Base-by-base conservation (phyloP, 2,797 vertebrate species). In the Peromyscus melanophrys region DNA sequence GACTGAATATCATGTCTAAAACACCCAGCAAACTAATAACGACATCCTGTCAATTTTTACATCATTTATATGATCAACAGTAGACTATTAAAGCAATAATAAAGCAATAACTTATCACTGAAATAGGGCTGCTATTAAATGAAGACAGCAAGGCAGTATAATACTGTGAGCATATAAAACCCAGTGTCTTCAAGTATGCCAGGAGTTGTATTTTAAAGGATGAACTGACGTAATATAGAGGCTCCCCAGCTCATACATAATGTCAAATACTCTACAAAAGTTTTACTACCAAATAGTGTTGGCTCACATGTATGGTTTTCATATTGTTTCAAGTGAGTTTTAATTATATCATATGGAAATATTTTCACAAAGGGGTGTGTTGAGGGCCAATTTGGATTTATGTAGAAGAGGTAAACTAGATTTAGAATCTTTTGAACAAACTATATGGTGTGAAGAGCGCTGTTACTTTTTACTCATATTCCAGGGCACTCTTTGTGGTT, bases 1-100 rank as follows among this genome's bases (percentile, higher is more conserved):
- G 85, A 95, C 29, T 69, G 10, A 85, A 49, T 57, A 73, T 81
- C 43, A 61, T 27, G 6, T 65, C n/a, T 86, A 86, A 83, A 69
- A 17, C n/a, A 90, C 46, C 29, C 27, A 97, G 67, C 23, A 95
- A 94, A 78, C 37, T 89, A 86, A 95, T 63, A 96, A 89, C 95
- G 52, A 37, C n/a, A 86, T 61, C 34, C 21, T 92, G 21, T 86
- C 73, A 92, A 65, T 89, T 96, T 94, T 57, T 86, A 23, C 29
- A 89, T 57, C 13, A 86, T 37, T 67, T 16, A 86, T 82, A 73
- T 75, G 59, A 94, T 67, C 91, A 86, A 94, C 19, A 92, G 71
- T 69, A 92, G 46, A n/a, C 17, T 73, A 83, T 73, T 71, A 82
- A 0, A 43, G 65, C 31, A 76, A 94, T 89, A 83, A 95, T n/a